phyloP scores from a whole-genome alignment of 2,888 invertebrate species.

The Phymatocera aterrima region DNA sequence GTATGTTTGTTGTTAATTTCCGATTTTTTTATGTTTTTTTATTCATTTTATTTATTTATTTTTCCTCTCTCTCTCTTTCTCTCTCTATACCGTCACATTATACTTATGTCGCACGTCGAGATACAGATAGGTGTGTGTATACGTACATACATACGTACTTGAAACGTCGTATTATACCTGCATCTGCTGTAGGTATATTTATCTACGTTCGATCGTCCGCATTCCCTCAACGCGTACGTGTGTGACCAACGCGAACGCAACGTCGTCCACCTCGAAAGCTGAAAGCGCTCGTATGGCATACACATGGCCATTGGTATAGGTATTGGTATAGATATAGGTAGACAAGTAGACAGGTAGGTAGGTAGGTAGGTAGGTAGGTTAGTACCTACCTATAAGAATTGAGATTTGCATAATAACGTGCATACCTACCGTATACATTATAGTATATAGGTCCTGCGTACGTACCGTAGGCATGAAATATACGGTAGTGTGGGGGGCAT shows the following conservation, averaged over 20 bases:
- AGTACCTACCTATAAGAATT: constrained; percentile 63
- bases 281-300: constrained; percentile 49
- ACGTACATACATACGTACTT: not conserved
- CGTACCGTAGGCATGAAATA: not conserved
- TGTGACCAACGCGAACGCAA: constrained; percentile 4
- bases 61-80: no score
- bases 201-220: constrained; percentile 21
- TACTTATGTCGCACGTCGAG: no score
- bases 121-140: not conserved
- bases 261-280: constrained; percentile 15
- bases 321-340: no score
- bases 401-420: constrained; percentile 63
- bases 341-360: no score
- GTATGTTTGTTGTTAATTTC: no score
- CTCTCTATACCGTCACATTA: no score
- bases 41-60: no score
- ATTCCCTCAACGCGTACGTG: constrained; percentile 33
- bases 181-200: not conserved
- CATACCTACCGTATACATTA: not conserved
- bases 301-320: no score
- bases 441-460: not conserved
- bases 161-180: no score
- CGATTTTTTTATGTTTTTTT: no score
- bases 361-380: no score
- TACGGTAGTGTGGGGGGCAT: no score